Conservation (phyloP, 2,797 vertebrate species). For the Chiloscyllium punctatum region DNA sequence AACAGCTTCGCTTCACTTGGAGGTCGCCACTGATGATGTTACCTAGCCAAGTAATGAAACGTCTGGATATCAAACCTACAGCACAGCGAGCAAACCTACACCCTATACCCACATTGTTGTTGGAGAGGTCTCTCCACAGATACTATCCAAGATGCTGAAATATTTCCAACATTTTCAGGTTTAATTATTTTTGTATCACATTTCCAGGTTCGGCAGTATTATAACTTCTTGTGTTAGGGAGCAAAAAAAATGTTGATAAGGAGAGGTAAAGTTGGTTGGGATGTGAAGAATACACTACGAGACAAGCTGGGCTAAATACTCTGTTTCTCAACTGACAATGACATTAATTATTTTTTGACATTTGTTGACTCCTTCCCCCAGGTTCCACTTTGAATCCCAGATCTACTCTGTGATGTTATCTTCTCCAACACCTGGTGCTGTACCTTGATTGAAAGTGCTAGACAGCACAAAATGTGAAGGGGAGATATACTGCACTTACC, state of each 20-base stretch:
- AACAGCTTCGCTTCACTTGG: too few relatives aligned
- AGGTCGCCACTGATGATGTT: too few relatives aligned
- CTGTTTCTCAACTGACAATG: neutral
- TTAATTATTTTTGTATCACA: too few relatives aligned
- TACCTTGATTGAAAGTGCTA: neutral
- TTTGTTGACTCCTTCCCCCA: neutral
- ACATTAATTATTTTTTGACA: neutral
- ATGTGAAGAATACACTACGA: neutral
- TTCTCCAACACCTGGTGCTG: neutral
- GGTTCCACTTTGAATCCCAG: neutral
- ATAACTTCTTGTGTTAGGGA: neutral
- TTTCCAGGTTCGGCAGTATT: too few relatives aligned
- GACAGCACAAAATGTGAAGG: neutral
- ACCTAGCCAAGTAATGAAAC: too few relatives aligned
- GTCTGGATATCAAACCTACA: too few relatives aligned
- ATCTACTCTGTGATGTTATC: neutral
- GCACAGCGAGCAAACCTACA: too few relatives aligned
- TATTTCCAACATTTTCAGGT: too few relatives aligned
- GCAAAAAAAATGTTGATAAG: neutral
- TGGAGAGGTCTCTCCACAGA: too few relatives aligned
- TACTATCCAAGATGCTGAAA: too few relatives aligned
- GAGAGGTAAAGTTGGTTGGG: neutral
- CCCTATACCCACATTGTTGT: too few relatives aligned
- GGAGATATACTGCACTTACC: neutral
- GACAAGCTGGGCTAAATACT: neutral